These are phyloP conservation scores for Archaeoteleia sp. DNA, from an alignment of 2,888 invertebrate species.

Conservation along the genomic window DNA sequence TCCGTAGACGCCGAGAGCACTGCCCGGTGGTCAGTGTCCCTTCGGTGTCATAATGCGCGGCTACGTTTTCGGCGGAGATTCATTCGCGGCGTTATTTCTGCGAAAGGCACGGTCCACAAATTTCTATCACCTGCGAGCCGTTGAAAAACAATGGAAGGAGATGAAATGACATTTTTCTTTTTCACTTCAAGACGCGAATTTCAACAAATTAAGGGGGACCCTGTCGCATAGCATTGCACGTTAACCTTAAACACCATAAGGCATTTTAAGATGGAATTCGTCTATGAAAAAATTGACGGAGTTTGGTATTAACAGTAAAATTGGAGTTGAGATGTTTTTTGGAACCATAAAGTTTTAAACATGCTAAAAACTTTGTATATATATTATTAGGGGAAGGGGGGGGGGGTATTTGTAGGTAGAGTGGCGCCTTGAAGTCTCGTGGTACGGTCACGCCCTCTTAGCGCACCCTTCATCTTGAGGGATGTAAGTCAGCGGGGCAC, in stretches of 20 bases:
- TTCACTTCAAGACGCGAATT: not conserved
- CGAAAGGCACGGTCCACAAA: slow-evolving; percentile 46
- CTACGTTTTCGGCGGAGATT: slow-evolving; percentile 8
- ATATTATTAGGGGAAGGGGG: too few species aligned
- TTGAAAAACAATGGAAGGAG: slow-evolving; percentile 14
- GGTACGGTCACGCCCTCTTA: slow-evolving; percentile 60
- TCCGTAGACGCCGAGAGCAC: slow-evolving; percentile 19
- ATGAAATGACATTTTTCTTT: not conserved
- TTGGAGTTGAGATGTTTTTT: too few species aligned
- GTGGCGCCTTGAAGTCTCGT: slow-evolving; percentile 25
- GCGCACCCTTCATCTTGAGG: slow-evolving; percentile 62
- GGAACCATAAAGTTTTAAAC: too few species aligned
- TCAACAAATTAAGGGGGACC: too few species aligned
- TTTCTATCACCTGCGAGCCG: slow-evolving; percentile 50
- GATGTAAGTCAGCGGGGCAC: slow-evolving; percentile 68
- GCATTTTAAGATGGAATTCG: too few species aligned
- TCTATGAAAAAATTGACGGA: too few species aligned
- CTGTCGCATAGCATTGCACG: too few species aligned
- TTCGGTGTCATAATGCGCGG: slow-evolving; percentile 36
- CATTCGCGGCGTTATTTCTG: slow-evolving; percentile 34
- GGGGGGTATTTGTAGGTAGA: too few species aligned
- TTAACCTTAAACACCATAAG: too few species aligned
- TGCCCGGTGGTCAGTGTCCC: slow-evolving; percentile 13
- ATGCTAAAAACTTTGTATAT: too few species aligned
- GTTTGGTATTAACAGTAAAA: too few species aligned